Evolutionary conservation across 2,113 vertebrate species (phyloP), one percentile per base, ranked within the genome.

Genomic region (Melanerpes formicivorus): DNA sequence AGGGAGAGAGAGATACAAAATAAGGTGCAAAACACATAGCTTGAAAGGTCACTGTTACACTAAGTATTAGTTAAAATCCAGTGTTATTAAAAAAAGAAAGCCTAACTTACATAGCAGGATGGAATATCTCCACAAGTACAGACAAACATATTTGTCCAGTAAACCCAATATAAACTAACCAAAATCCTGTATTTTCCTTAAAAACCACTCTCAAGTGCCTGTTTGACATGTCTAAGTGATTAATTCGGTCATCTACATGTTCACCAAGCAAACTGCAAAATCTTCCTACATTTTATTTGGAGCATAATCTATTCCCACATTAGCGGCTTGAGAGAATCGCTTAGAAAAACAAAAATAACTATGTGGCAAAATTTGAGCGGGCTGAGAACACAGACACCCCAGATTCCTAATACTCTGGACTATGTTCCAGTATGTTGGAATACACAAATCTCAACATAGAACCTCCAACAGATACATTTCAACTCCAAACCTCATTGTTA

Each of bases 401-500:
- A 64, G 1, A 25, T 32, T 52, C 48, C 6, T 15, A 42, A 58
- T 12, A 37, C 8, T 65, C 14, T 3, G 40, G 18, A 44, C 46
- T 18, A 6, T 2, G 5, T 25, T 74, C 62, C 54, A 16, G 4
- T 11, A 9, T 10, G 30, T 1, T 5, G 37, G 5, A 14, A 71
- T 12, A n/a, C 22, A 6, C 16, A 25, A n/a, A 12, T 13, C 46
- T 10, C 29, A 32, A 5, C 0, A 2, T 15, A 62, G 7, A 27
- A 73, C 60, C 72, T 23, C 17, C 10, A 25, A 73, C 55, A 48
- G 10, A 15, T 4, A 64, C 2, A 9, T 32, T 62, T 64, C 27
- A 62, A n/a, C 29, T 62, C 12, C 25, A 23, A 18, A 75, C 6
- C 22, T 9, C 50, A 46, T 21, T 50, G 25, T 29, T 23, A 71